Percentiles rank a stretch among this genome's conserved stretches.
phyloP scores from a whole-genome alignment of 2,113 vertebrate genomes.

The Acanthochromis polyacanthus region DNA sequence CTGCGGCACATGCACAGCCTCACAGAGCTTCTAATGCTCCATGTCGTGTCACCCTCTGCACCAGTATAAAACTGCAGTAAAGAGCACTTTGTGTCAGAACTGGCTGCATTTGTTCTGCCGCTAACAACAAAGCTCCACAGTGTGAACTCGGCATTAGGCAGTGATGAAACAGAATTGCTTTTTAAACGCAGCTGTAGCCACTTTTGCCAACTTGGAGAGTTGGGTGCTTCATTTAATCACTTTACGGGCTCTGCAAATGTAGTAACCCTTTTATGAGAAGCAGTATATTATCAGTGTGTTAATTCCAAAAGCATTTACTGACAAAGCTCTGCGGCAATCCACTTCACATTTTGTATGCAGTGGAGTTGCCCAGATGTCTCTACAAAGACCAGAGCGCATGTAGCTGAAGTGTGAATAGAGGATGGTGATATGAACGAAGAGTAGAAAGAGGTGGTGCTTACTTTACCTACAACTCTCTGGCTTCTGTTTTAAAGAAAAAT shows the following conservation, averaged over 20 bases:
- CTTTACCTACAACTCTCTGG: constrained; percentile 5
- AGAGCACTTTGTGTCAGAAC: constrained; percentile 20
- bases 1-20: background rate
- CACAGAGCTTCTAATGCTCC: background rate
- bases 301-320: constrained; percentile 40
- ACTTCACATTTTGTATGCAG: constrained; percentile 30
- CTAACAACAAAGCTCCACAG: constrained; percentile 25
- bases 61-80: constrained; percentile 9
- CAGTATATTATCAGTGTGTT: constrained; percentile 37
- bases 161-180: constrained; percentile 40
- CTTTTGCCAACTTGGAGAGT: constrained; percentile 45
- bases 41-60: constrained; percentile 5
- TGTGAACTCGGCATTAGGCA: constrained; percentile 27
- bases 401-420: constrained; percentile 15
- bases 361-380: constrained; percentile 43
- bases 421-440: constrained; percentile 10
- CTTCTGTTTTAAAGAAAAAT: background rate
- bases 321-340: constrained; percentile 32
- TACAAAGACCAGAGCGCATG: constrained; percentile 18
- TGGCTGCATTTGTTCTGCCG: constrained; percentile 19
- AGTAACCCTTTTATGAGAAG: constrained; percentile 47
- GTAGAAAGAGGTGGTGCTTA: background rate
- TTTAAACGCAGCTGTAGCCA: constrained; percentile 52
- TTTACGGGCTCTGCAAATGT: constrained; percentile 43
- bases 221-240: constrained; percentile 56